These are phyloP conservation scores for Micrastur ruficollis DNA, from an alignment of 2,797 vertebrate species.

Conservation along the genomic window DNA sequence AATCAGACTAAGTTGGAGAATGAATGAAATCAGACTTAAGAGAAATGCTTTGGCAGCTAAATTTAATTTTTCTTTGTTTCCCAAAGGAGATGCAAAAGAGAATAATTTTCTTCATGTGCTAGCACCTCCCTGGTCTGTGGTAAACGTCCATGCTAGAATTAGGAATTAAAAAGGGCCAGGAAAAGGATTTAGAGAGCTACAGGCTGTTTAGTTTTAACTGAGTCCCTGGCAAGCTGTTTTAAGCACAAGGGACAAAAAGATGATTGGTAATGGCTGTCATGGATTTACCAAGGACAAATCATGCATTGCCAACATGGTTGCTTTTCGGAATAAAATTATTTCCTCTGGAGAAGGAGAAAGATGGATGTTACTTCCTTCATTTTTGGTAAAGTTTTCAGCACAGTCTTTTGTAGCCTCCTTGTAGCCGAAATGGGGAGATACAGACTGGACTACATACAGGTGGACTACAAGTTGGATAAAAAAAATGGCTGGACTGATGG, in stretches of 20 bases:
- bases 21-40: neutral
- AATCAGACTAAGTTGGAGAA: neutral
- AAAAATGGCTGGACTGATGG: neutral
- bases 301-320: neutral
- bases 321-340: neutral
- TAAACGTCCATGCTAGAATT: neutral
- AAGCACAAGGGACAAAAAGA: neutral
- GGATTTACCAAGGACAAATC: neutral
- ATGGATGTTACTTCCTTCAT: neutral
- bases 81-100: neutral
- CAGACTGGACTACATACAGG: neutral
- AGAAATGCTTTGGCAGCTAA: neutral
- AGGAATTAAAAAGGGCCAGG: neutral
- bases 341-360: neutral
- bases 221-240: neutral
- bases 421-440: neutral
- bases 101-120: neutral
- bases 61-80: neutral
- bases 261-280: neutral
- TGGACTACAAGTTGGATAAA: neutral
- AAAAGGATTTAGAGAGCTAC: neutral
- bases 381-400: neutral
- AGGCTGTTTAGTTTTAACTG: neutral
- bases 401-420: neutral
- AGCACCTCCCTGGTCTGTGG: neutral